phyloP scores from a whole-genome alignment of 2,888 invertebrate species.

The Anodontia alba region DNA sequence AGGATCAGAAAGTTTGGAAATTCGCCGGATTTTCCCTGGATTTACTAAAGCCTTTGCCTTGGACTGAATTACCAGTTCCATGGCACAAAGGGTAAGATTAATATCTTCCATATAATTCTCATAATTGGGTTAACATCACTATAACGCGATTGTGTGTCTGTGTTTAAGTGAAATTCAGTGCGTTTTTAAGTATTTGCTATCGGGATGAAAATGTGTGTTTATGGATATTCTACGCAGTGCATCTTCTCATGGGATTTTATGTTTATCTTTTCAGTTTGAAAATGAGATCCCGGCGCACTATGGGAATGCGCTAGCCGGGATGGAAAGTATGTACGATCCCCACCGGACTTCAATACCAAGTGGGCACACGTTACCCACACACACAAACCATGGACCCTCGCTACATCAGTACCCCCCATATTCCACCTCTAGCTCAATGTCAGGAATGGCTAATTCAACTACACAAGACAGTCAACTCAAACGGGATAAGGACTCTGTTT shows the following conservation, averaged over 20 bases:
- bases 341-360: slow-evolving; percentile 71
- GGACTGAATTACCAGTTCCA: slow-evolving; percentile 64
- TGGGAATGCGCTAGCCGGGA: slow-evolving; percentile 72
- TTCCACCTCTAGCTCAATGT: slow-evolving; percentile 70
- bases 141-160: slow-evolving; percentile 47
- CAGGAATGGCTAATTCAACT: slow-evolving; percentile 68
- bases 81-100: slow-evolving; percentile 80
- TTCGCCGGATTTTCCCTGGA: slow-evolving; percentile 44
- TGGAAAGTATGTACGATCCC: slow-evolving; percentile 76
- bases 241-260: not conserved
- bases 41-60: slow-evolving; percentile 60
- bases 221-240: slow-evolving; percentile 3
- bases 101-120: slow-evolving; percentile 47
- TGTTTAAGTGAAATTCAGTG: slow-evolving; percentile 65
- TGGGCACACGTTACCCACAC: slow-evolving; percentile 70
- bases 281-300: slow-evolving; percentile 79
- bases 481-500: slow-evolving; percentile 99
- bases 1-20: slow-evolving; percentile 26
- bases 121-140: slow-evolving; percentile 56
- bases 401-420: slow-evolving; percentile 79
- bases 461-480: slow-evolving; percentile 87
- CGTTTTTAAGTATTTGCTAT: slow-evolving; percentile 55
- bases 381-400: slow-evolving; percentile 72
- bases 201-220: slow-evolving; percentile 41
- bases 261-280: slow-evolving; percentile 75